Conservation (phyloP, 2,113 vertebrate genomes). For the Cygnus atratus region DNA sequence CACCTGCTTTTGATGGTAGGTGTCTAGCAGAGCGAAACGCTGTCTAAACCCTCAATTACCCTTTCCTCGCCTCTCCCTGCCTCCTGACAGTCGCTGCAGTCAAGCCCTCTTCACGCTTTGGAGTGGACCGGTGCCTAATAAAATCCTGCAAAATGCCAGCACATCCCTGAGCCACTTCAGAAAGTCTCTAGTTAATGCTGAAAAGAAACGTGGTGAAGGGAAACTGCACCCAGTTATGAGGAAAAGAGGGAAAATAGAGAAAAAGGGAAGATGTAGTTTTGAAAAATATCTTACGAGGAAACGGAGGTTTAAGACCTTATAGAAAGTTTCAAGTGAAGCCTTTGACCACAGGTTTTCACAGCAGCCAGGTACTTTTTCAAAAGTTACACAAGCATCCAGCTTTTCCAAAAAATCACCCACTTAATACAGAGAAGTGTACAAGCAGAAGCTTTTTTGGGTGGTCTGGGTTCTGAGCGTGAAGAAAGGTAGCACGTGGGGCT, state of each 20-base stretch:
- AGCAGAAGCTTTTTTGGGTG: neutral
- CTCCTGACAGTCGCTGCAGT: neutral
- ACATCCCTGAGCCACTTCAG: constrained; percentile 28
- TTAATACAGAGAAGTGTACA: neutral
- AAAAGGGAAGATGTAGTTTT: neutral
- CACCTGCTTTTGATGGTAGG: neutral
- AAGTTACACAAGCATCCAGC: neutral
- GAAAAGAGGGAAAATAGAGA: neutral
- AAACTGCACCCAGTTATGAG: neutral
- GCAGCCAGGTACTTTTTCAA: neutral
- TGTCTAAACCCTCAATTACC: constrained; percentile 63
- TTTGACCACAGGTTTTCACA: neutral
- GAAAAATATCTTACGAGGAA: neutral
- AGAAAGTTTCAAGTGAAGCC: neutral
- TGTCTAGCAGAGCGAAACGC: neutral
- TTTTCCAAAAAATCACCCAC: neutral
- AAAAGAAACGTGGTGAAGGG: neutral
- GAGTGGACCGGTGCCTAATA: neutral
- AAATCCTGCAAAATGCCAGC: constrained; percentile 50
- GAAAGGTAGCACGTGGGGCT: neutral
- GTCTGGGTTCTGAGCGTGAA: neutral
- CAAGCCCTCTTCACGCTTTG: neutral
- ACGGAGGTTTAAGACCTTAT: neutral
- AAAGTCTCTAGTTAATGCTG: neutral
- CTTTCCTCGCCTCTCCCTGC: neutral